Evolutionary conservation across 2,113 vertebrate species (phyloP).

Genomic region (Pomatorhinus ruficollis): DNA sequence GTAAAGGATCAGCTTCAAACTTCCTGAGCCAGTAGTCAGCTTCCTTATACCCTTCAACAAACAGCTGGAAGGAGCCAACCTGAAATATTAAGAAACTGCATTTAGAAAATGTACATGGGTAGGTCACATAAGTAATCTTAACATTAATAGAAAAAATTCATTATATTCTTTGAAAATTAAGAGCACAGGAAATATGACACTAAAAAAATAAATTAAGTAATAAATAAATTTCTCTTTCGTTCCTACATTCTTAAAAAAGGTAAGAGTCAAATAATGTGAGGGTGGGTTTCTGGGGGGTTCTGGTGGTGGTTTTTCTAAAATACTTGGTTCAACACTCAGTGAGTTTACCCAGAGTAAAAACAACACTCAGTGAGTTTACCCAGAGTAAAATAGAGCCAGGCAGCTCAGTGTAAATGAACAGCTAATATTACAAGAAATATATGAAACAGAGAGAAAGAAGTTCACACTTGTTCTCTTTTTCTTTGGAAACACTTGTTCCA

Average conservation of each 20-base stretch:
- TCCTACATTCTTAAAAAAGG: neutral
- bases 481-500: neutral
- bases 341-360: too few species aligned
- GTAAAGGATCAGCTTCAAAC: constrained; percentile 94
- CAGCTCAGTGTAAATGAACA: neutral
- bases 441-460: neutral
- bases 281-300: neutral
- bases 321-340: neutral
- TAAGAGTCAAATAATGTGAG: neutral
- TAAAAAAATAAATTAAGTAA: neutral
- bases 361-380: neutral
- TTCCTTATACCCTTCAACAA: constrained; percentile 94
- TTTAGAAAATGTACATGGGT: constrained; percentile 16
- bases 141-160: neutral
- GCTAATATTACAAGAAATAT: neutral
- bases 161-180: neutral
- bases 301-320: neutral
- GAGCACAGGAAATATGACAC: neutral
- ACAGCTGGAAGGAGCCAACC: constrained; percentile 97
- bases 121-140: neutral
- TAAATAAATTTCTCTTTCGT: neutral
- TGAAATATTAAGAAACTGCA: constrained; percentile 66
- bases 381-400: neutral
- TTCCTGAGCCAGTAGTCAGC: constrained; percentile 95
- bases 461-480: neutral